phyloP scores from a whole-genome alignment of 1,140 invertebrate genomes.

The Antheraea mylitta region DNA sequence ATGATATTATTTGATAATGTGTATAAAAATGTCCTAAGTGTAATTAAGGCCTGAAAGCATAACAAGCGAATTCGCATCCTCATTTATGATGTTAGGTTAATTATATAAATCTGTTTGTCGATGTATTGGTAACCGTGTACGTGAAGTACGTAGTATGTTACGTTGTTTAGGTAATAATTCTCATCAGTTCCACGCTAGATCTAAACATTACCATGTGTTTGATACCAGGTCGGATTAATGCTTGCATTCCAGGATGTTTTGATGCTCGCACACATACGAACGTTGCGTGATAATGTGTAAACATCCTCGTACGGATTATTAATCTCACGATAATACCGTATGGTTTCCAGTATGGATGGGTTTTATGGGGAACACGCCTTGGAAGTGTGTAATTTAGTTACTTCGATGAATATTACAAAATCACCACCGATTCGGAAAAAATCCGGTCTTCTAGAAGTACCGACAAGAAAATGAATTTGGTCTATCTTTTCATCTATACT shows the following conservation, averaged over 20 bases:
- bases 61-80: no score
- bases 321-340: not conserved
- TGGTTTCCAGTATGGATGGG: not conserved
- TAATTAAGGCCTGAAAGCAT: no score
- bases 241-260: constrained; percentile 18
- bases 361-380: not conserved
- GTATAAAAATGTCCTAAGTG: no score
- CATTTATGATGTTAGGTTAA: no score
- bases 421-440: no score
- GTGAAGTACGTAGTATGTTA: not conserved
- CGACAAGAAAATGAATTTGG: no score
- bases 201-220: constrained; percentile 14
- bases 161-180: constrained; percentile 15
- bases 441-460: no score
- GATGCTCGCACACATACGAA: constrained; percentile 4
- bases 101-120: no score
- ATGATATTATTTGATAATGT: no score
- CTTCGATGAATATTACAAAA: no score
- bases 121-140: constrained; percentile 7
- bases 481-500: no score
- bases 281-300: constrained; percentile 1
- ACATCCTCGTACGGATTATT: constrained; percentile 7
- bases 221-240: constrained; percentile 9
- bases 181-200: constrained; percentile 8
- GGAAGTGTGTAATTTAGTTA: no score